phyloP scores from a whole-genome alignment of 2,113 vertebrate genomes.

The Rhombomys opimus region DNA sequence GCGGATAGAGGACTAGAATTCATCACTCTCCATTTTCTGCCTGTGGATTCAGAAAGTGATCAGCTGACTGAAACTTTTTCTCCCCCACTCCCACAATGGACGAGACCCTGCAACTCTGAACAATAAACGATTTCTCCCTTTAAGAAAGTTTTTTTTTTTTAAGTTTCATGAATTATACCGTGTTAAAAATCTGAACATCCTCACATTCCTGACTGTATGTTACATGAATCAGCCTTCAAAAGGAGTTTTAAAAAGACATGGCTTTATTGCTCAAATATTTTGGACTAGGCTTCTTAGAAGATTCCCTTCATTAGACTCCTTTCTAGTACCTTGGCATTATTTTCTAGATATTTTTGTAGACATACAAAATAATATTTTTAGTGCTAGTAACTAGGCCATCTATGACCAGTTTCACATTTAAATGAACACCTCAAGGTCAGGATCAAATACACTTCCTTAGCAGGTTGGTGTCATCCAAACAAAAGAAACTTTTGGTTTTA shows the following conservation, averaged over 20 bases:
- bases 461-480: slow-evolving; percentile 42
- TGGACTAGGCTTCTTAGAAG: neutral
- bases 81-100: neutral
- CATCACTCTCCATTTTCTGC: neutral
- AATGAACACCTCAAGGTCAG: slow-evolving; percentile 60
- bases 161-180: neutral
- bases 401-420: slow-evolving; percentile 71
- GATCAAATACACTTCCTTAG: slow-evolving; percentile 57
- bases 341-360: slow-evolving; percentile 48
- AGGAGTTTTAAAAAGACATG: neutral
- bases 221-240: slow-evolving; percentile 22
- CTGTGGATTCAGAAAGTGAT: neutral
- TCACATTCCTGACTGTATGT: slow-evolving; percentile 27
- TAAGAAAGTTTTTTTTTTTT: neutral
- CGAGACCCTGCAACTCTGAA: neutral
- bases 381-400: slow-evolving; percentile 45
- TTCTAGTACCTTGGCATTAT: neutral
- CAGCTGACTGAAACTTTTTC: no score
- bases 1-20: neutral
- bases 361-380: slow-evolving; percentile 61
- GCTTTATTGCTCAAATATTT: slow-evolving; percentile 53
- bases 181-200: slow-evolving; percentile 9
- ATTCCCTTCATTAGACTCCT: slow-evolving; percentile 18
- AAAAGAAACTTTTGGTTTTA: neutral
- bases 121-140: neutral